Evolutionary conservation across 2,888 invertebrate species (phyloP), one percentile per base, ranked within the genome.

Genomic region (Agrotis exclamationis): DNA sequence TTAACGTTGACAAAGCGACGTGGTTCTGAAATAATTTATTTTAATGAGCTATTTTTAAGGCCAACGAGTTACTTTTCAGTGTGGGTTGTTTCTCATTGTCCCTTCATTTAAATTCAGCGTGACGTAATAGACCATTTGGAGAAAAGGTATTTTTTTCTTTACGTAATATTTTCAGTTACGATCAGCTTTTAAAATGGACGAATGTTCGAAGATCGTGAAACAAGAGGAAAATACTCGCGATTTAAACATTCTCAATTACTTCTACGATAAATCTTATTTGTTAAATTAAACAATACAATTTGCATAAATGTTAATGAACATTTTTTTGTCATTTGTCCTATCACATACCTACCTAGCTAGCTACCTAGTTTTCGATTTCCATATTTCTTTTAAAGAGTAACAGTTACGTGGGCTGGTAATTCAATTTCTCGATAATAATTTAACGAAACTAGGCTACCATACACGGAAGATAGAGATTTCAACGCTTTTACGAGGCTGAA

Each of bases 1-100:
- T 77, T 58, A 73, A 69, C 83, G 68, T 65, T 75, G 58, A 73
- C 58, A 72, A 60, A 79, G 57, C 62, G 57, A 51, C 56, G 14
- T 28, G 58, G 22, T 67, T 65, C 22, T 22, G 39, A 67, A 75
- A 76, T 64, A 70, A 71, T 75, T 77, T 20, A 75, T 75, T 60
- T 7, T 59, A 57, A 69, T 74, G 63, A 70, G 59, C 57, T n/a
- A 22, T 74, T 70, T 63, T 45, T 53, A 67, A 56, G 39, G 20
- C 18, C n/a, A 68, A 67, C 48, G 62, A 70, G 69, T 63, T 69
- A 57, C 20, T 67, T 80, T 68, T 70, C 56, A 45, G n/a, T 56
- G 60, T 53, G n/a, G 47, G 9, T 48, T 47, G 20, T 51, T 64
- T 57, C n/a, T 58, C 13, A 13, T 9, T 14, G 56, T 39, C 53